Evolutionary conservation across 2,888 invertebrate genomes (phyloP), one percentile per base, ranked within the genome.

Genomic region (Merodon equestris): DNA sequence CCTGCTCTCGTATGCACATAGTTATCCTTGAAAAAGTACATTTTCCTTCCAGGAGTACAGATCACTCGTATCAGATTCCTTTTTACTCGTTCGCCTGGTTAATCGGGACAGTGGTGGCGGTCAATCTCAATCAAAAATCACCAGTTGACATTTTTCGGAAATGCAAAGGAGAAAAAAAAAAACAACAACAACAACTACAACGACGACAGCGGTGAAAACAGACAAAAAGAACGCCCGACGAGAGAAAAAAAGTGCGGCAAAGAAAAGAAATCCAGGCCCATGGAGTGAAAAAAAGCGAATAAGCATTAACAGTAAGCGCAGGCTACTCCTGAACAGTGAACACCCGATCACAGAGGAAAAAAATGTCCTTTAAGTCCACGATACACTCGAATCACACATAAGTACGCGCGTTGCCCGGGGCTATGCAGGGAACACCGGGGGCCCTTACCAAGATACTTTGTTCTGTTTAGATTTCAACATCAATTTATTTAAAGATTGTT

Each of bases 391-490:
- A 51, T 50, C 38, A 64, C 51, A 47, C n/a, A n/a, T n/a, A n/a
- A n/a, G n/a, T n/a, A n/a, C n/a, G n/a, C n/a, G n/a, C n/a, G n/a
- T n/a, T n/a, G n/a, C 27, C 27, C 3, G 27, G 27, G 27, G 27
- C 1, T 40, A 10, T 40, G 40, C 9, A 40, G 40, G 12, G 9
- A 1, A 40, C 5, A 27, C 40, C 5, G n/a, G 12, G 44, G 40
- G 48, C 54, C 60, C 47, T 72, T 48, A 36, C 74, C 74, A 64
- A 79, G 68, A 64, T 79, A 79, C 79, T 79, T 79, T 79, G 79
- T 79, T 74, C 79, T 79, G 79, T 79, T 79, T 79, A 79, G 79
- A 74, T 74, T 79, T 79, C 79, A 64, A 79, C 79, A 74, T 79
- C 74, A 79, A 79, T 79, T 79, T 79, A 74, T 79, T 79, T 74